A percentile compares a stretch with the other conserved stretches of the same genome.
Evolutionary conservation across 2,113 vertebrate species (phyloP).

Genomic region (Notiomystis cincta): DNA sequence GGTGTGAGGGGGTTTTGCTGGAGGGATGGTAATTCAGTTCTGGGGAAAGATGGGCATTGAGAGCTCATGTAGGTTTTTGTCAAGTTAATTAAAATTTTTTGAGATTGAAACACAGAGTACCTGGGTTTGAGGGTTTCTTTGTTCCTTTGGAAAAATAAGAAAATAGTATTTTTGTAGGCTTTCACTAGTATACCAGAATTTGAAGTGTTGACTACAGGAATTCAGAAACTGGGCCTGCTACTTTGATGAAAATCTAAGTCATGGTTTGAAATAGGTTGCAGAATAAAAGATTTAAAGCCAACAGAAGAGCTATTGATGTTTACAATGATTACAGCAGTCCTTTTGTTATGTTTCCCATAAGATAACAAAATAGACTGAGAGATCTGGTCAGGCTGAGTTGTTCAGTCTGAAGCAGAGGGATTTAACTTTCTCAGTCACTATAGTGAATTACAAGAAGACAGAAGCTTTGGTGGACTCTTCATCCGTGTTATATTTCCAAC

Average conservation of each 20-base stretch:
- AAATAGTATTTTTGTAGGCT: background rate
- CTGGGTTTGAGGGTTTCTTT: background rate
- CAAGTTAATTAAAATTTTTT: background rate
- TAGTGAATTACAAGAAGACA: background rate
- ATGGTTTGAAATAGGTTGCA: background rate
- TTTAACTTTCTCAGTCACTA: background rate
- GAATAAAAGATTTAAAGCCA: background rate
- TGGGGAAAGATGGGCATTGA: background rate
- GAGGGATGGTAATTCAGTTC: background rate
- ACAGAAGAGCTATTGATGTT: background rate
- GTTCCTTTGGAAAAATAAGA: background rate
- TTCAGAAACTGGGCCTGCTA: background rate
- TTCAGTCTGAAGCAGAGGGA: background rate
- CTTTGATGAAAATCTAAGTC: background rate
- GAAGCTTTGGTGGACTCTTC: background rate
- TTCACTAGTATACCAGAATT: background rate
- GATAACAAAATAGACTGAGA: background rate
- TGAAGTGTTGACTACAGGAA: background rate
- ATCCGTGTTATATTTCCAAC: background rate
- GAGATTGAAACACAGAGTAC: background rate
- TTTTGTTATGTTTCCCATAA: background rate
- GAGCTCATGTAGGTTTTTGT: background rate
- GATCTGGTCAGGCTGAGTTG: background rate
- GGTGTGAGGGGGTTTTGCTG: background rate
- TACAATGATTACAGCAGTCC: background rate